Conservation (phyloP, 2,888 invertebrate species). For the Apodemia zela region DNA sequence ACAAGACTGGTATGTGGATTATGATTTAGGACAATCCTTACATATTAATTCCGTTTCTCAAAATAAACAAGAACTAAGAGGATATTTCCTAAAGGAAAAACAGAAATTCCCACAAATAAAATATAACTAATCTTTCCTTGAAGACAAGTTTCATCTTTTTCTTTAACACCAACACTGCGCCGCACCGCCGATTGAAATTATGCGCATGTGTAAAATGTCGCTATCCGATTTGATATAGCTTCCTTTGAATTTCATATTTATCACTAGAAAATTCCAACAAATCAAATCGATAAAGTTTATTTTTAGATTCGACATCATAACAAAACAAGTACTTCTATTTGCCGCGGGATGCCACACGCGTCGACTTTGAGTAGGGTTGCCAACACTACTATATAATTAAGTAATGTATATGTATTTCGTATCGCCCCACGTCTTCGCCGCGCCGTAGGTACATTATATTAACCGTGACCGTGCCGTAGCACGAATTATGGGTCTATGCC, state of each 20-base stretch:
- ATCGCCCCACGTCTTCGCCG: too few species aligned
- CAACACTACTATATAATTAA: too few species aligned
- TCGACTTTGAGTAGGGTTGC: not conserved
- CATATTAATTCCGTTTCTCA: too few species aligned
- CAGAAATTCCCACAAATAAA: too few species aligned
- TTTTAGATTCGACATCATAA: not conserved
- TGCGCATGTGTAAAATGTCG: not conserved
- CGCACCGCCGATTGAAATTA: not conserved
- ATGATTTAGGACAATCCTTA: too few species aligned
- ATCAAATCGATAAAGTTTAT: not conserved
- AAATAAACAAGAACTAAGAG: too few species aligned
- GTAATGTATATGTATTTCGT: too few species aligned
- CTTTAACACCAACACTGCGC: not conserved
- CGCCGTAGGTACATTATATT: too few species aligned
- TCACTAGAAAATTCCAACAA: not conserved
- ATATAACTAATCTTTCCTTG: not conserved
- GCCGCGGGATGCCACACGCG: slow-evolving; percentile 9
- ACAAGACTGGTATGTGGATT: too few species aligned
- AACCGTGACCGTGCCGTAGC: too few species aligned
- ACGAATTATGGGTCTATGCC: too few species aligned
- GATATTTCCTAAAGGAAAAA: too few species aligned
- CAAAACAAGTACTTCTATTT: not conserved
- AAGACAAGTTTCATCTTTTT: not conserved
- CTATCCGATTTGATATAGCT: not conserved
- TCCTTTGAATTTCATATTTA: slow-evolving; percentile 7